These are phyloP conservation scores for Drepana arcuata DNA, from an alignment of 1,140 invertebrate genomes.

Conservation along the genomic window DNA sequence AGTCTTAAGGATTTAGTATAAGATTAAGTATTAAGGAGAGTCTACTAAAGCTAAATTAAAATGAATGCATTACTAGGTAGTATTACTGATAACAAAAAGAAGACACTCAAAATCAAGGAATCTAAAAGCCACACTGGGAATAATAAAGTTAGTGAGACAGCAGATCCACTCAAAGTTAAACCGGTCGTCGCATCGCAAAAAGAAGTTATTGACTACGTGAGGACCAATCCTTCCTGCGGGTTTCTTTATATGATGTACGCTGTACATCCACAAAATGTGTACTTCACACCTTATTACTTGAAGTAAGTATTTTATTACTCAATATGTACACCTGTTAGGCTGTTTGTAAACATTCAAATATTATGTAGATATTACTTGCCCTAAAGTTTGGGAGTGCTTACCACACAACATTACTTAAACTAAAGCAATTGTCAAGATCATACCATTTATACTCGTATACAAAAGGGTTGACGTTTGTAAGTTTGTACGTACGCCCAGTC, in stretches of 20 bases:
- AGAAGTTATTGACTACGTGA: constrained; percentile 71
- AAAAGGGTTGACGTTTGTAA: no score
- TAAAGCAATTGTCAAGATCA: no score
- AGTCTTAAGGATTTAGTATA: no score
- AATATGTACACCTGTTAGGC: no score
- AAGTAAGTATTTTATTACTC: constrained; percentile 72
- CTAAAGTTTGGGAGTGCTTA: no score
- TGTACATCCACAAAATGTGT: constrained; percentile 77
- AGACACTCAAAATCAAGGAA: constrained; percentile 39
- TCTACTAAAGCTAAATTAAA: no score
- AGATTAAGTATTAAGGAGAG: no score
- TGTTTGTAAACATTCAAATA: no score
- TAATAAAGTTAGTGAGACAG: constrained; percentile 5
- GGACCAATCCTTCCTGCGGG: constrained; percentile 60
- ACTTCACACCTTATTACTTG: constrained; percentile 79
- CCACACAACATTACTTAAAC: no score
- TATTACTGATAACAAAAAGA: constrained; percentile 27
- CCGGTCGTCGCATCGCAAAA: constrained; percentile 56
- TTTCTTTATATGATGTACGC: constrained; percentile 82
- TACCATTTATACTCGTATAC: no score
- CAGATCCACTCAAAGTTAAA: constrained; percentile 47
- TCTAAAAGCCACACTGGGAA: constrained; percentile 13
- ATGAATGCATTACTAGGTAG: background rate
- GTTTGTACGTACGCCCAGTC: no score
- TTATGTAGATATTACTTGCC: no score